A percentile compares a stretch with the other conserved stretches of the same genome.
phyloP scores from a whole-genome alignment of 2,888 invertebrate genomes.

The Danaus chrysippus region DNA sequence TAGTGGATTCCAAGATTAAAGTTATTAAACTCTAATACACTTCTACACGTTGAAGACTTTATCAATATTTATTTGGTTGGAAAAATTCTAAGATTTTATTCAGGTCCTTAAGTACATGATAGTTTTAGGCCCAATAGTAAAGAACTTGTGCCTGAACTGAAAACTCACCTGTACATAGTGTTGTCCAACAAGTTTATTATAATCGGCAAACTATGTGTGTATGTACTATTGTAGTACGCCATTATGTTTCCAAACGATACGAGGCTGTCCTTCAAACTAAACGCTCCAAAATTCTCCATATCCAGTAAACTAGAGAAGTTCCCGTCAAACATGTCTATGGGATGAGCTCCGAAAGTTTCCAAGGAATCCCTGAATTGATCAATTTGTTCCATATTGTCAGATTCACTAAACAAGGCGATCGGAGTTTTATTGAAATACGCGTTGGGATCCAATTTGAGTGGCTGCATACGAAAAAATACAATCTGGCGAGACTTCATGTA shows the following conservation, averaged over 20 bases:
- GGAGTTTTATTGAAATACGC: conserved; percentile 80
- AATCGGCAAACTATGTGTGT: conserved; percentile 88
- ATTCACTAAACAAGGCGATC: conserved; percentile 81
- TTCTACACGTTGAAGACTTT: no score
- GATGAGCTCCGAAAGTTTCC: conserved; percentile 59
- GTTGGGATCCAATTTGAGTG: conserved; percentile 80
- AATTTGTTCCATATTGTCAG: conserved; percentile 58
- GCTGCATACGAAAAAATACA: conserved; percentile 81
- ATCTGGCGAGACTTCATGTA: conserved; percentile 82
- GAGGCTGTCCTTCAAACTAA: conserved; percentile 78
- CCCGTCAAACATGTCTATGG: conserved; percentile 80
- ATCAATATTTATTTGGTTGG: no score
- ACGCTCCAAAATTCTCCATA: conserved; percentile 83
- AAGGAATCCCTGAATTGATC: conserved; percentile 57
- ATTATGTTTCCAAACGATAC: conserved; percentile 78
- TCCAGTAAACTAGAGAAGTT: conserved; percentile 81
- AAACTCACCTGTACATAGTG: conserved; percentile 81
- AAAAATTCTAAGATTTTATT: no score
- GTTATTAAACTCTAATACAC: no score
- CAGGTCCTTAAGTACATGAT: no score
- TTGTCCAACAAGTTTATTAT: conserved; percentile 86
- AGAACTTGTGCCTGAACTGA: not conserved
- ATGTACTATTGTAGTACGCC: conserved; percentile 87
- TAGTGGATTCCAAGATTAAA: no score
- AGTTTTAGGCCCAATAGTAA: no score